Base-by-base conservation (phyloP, 2,797 vertebrate species). In the Pseudochaenichthys georgianus region DNA sequence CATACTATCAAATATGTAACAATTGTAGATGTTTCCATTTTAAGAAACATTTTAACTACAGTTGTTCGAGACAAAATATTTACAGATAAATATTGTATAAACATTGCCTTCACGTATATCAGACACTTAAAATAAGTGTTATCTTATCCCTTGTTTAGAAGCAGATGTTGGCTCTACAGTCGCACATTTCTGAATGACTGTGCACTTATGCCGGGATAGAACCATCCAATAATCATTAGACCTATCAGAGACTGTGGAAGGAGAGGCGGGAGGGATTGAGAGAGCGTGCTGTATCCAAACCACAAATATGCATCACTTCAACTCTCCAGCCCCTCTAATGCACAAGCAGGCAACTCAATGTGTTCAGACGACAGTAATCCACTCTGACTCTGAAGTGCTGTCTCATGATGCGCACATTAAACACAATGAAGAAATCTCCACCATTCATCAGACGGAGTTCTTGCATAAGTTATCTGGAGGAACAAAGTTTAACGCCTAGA, bases 271-370 rank as follows among this genome's bases (percentile, higher is more conserved):
- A 54, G 50, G 64, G 47, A 63, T 21, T 34, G 53, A 21, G 54
- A 43, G 54, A 8, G 47, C 3, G 21, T 38, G 64, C 51, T 12
- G 65, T 66, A 70, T 85, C 80, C 77, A 88, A 77, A 88, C 88
- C 88, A 87, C 81, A 88, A 77, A 64, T 74, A 86, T 89, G 75
- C 73, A 65, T 74, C 73, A 60, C 70, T 77, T 78, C 64, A 69
- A 46, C 77, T 75, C 67, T 83, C 70, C 73, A 80, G 64, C 55
- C 45, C 4, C 64, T 86, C 65, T 83, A 79, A 81, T 52, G 71
- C 75, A 85, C 19, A 10, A 78, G 61, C 58, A 64, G 17, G 45
- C 34, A 77, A 54, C 72, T 79, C 55, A 58, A 53, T 81, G 72
- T 86, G 89, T 92, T 81, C 87, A 79, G 78, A 69, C 64, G 51